phyloP scores from a whole-genome alignment of 2,888 invertebrate species.

The Aethes cnicana region DNA sequence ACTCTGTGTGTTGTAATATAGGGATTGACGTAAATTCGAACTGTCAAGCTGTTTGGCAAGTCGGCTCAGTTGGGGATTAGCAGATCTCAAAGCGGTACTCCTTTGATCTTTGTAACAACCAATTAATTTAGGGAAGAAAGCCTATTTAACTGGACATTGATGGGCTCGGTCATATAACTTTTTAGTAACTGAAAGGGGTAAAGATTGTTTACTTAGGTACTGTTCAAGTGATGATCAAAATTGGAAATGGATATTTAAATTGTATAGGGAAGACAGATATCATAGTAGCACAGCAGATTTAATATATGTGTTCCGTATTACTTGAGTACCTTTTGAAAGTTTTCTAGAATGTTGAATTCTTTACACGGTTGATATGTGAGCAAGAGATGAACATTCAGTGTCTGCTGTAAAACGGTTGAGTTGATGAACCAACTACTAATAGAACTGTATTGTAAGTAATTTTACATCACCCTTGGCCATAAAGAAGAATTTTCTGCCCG shows the following conservation, averaged over 20 bases:
- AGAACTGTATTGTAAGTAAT: too few relatives aligned
- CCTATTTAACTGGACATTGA: conserved; percentile 68
- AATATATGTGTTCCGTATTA: too few relatives aligned
- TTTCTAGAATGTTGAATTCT: too few relatives aligned
- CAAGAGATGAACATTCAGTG: too few relatives aligned
- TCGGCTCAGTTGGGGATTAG: conserved; percentile 63
- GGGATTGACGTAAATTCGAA: conserved; percentile 65
- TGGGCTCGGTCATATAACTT: conserved; percentile 38
- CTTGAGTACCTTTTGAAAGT: too few relatives aligned
- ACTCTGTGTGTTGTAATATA: conserved; percentile 58
- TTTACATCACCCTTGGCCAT: too few relatives aligned
- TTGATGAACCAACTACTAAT: too few relatives aligned
- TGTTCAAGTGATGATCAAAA: conserved; percentile 6
- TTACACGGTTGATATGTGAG: too few relatives aligned
- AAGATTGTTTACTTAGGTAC: conserved; percentile 43
- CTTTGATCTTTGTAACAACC: conserved; percentile 76
- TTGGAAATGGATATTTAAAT: conserved; percentile 20
- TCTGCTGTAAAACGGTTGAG: too few relatives aligned
- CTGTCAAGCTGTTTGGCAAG: conserved; percentile 67
- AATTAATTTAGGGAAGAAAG: conserved; percentile 71
- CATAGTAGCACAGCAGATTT: too few relatives aligned
- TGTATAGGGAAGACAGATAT: conserved; percentile 1
- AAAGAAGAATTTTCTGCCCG: too few relatives aligned
- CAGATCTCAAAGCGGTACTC: conserved; percentile 58
- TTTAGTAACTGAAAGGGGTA: conserved; percentile 29